Evolutionary conservation across 2,797 vertebrate genomes (phyloP).

Genomic region (Leucoraja ocellata): DNA sequence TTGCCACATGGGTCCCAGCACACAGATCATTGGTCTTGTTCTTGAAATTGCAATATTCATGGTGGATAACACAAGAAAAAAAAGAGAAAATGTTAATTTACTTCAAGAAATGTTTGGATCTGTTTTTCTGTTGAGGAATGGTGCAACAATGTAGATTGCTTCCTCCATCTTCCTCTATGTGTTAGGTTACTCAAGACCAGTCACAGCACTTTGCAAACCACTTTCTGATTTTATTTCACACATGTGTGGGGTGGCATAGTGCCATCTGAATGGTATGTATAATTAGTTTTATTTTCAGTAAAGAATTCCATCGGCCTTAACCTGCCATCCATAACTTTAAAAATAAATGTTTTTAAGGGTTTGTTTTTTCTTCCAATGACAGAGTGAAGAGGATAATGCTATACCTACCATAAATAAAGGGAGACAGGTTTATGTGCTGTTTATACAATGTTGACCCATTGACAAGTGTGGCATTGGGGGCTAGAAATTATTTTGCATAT

Average conservation of each 20-base stretch:
- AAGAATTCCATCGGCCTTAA: not conserved
- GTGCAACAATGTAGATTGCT: not conserved
- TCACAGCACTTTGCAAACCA: not conserved
- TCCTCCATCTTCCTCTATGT: not conserved
- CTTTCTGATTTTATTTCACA: not conserved
- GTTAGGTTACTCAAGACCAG: not conserved
- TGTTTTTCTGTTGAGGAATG: not conserved
- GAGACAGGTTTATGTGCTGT: not conserved
- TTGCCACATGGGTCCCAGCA: not conserved
- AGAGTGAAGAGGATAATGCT: not conserved
- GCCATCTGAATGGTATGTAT: not conserved
- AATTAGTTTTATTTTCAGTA: not conserved
- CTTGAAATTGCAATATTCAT: too few relatives aligned
- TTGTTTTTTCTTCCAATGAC: not conserved
- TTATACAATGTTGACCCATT: slow-evolving; percentile 4
- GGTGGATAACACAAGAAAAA: too few relatives aligned
- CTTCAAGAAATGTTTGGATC: not conserved
- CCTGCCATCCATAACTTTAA: not conserved
- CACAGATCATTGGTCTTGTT: too few relatives aligned
- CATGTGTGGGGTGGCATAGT: not conserved
- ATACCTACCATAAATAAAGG: not conserved
- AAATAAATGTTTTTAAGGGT: not conserved
- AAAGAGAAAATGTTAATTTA: not conserved
- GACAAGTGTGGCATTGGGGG: not conserved
- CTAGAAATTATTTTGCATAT: too few relatives aligned